Percentiles rank a stretch among this genome's conserved stretches.
These are phyloP conservation scores for Poeciliopsis infans DNA, from an alignment of 2,797 vertebrate genomes.

Conservation along the genomic window DNA sequence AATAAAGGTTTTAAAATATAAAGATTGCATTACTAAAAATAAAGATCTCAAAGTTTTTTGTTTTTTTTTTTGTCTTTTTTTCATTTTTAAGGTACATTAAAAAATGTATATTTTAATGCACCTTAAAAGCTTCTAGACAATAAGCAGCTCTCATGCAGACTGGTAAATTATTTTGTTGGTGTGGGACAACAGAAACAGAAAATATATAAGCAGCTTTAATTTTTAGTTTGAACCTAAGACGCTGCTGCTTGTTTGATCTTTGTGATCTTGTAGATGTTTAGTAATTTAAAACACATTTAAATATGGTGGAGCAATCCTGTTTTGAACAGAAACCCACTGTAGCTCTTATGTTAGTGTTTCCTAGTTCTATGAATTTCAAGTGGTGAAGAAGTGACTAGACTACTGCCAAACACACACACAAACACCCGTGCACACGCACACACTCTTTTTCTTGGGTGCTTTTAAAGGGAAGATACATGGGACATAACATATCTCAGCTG, in stretches of 20 bases:
- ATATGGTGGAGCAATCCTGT: too few species aligned
- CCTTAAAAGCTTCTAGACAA: neutral
- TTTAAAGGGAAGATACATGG: neutral
- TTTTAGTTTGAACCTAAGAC: neutral
- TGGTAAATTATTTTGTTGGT: neutral
- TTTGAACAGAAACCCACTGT: too few species aligned
- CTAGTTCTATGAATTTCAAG: too few species aligned
- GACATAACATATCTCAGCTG: neutral
- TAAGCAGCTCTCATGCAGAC: neutral
- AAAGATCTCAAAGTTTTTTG: too few species aligned
- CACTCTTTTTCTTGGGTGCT: neutral
- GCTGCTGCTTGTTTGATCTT: neutral
- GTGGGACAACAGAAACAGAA: neutral
- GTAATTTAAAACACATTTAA: neutral
- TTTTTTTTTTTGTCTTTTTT: too few species aligned
- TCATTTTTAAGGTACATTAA: too few species aligned
- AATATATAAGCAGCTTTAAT: neutral
- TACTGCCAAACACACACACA: too few species aligned
- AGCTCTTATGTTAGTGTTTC: neutral
- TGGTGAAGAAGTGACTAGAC: too few species aligned
- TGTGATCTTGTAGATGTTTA: neutral
- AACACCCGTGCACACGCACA: rapidly evolving
- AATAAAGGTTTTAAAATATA: neutral
- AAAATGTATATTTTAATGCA: too few species aligned
- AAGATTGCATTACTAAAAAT: neutral